Percentiles rank a stretch among this genome's conserved stretches.
These are phyloP conservation scores for Chionoecetes opilio DNA, from an alignment of 1,140 invertebrate genomes.

Conservation along the genomic window DNA sequence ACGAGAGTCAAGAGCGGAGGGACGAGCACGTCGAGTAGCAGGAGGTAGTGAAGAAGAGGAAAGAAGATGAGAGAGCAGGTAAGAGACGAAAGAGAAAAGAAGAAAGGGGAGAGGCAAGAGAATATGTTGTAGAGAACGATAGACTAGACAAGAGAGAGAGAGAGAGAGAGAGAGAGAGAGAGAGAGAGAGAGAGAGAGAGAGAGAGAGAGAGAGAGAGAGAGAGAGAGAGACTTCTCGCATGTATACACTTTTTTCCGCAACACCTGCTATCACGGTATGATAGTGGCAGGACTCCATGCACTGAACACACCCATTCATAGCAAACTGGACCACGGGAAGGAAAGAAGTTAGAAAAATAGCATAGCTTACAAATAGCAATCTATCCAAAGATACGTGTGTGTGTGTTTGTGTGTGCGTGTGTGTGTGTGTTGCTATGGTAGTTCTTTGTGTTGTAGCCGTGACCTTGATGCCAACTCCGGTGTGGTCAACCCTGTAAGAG, in stretches of 20 bases:
- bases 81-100: too few relatives aligned
- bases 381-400: neutral
- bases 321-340: too few relatives aligned
- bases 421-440: constrained; percentile 12
- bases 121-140: too few relatives aligned
- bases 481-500: neutral
- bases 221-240: too few relatives aligned
- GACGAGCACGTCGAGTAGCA: neutral
- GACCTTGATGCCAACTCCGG: neutral
- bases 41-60: neutral
- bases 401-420: constrained; percentile 49
- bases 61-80: neutral
- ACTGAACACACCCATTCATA: neutral
- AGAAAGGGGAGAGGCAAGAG: neutral
- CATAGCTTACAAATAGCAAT: too few relatives aligned
- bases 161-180: constrained; percentile 54
- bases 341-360: too few relatives aligned
- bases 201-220: constrained; percentile 57
- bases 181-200: constrained; percentile 52
- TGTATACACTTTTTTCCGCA: too few relatives aligned
- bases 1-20: neutral
- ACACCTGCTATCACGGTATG: too few relatives aligned
- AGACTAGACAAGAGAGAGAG: constrained; percentile 28
- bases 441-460: neutral
- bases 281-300: neutral